phyloP scores from a whole-genome alignment of 2,113 vertebrate genomes.

The Alexandromys fortis region DNA sequence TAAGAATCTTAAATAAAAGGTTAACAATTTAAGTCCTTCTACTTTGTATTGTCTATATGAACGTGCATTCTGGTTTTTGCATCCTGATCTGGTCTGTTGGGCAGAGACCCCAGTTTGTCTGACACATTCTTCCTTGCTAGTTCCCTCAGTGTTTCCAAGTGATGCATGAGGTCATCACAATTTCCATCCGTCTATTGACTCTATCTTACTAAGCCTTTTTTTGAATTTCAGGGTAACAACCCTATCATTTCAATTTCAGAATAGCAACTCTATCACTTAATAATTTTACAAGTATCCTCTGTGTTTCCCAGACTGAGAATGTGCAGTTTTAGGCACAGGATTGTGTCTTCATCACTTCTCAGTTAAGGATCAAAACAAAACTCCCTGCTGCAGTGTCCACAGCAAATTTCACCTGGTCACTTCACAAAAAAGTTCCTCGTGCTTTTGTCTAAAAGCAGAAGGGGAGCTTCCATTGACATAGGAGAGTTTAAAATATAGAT shows the following conservation, averaged over 20 bases:
- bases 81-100: neutral
- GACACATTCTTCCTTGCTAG: neutral
- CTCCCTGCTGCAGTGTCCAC: neutral
- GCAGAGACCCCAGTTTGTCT: neutral
- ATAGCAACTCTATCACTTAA: neutral
- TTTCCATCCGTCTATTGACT: neutral
- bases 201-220: neutral
- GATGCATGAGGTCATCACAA: neutral
- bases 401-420: neutral
- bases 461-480: neutral
- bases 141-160: neutral
- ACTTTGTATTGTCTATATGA: neutral
- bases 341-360: conserved; percentile 2
- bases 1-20: neutral
- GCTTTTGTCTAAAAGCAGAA: neutral
- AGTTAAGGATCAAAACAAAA: neutral
- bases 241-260: neutral
- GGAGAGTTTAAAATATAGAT: neutral
- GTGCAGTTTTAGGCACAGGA: neutral
- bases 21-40: neutral
- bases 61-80: neutral
- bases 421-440: neutral
- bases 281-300: neutral
- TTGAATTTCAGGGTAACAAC: conserved; percentile 16
- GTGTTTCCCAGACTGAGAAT: conserved; percentile 34